Conservation (phyloP, 2,888 invertebrate genomes). For the Oligia strigilis region DNA sequence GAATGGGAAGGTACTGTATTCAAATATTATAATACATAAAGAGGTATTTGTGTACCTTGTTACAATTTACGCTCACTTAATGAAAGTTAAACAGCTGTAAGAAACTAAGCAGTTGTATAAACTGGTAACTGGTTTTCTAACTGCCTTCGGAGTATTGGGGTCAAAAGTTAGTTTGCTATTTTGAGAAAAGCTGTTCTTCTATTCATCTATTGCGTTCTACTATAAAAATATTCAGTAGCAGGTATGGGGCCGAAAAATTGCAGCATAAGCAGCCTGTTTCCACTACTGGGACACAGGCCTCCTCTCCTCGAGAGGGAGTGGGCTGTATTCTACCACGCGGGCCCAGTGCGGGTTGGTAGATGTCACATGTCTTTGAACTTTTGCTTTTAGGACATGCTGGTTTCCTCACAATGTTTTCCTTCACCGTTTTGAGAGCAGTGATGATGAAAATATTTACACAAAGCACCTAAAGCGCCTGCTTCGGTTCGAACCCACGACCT, state of each 20-base stretch:
- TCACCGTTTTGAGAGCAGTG: too few species aligned
- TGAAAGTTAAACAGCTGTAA: constrained; percentile 23
- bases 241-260: not conserved
- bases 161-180: not conserved
- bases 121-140: not conserved
- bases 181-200: not conserved
- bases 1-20: constrained; percentile 1
- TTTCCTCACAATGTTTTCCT: too few species aligned
- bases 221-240: not conserved
- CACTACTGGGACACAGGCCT: too few species aligned
- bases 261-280: too few species aligned
- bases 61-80: constrained; percentile 10
- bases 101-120: constrained; percentile 7
- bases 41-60: not conserved
- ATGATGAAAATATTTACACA: too few species aligned
- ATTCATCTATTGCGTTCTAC: not conserved
- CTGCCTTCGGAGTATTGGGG: not conserved
- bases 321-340: too few species aligned
- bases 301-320: too few species aligned
- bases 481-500: too few species aligned
- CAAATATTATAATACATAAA: constrained; percentile 14
- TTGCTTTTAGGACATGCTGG: too few species aligned
- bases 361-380: too few species aligned
- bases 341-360: too few species aligned
- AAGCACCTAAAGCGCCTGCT: too few species aligned